Conservation (phyloP, 2,113 vertebrate genomes). For the Aviceda subcristata region DNA sequence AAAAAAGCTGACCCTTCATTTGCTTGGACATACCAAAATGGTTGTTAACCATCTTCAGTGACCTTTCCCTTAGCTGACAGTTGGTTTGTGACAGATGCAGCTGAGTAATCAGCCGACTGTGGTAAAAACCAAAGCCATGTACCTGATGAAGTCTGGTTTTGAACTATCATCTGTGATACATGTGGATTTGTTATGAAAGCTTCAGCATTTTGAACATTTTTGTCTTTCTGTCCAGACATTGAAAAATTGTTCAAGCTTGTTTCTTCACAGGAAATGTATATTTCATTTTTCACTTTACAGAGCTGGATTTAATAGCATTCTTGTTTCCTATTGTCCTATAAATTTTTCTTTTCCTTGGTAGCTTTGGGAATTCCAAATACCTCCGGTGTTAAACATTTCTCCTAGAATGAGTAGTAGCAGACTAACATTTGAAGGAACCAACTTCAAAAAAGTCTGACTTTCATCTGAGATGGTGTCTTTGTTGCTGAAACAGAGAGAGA, state of each 20-base stretch:
- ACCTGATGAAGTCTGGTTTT: not conserved
- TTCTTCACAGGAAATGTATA: not conserved
- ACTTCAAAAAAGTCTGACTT: not conserved
- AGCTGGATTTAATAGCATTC: not conserved
- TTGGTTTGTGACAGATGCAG: not conserved
- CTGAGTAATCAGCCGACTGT: not conserved
- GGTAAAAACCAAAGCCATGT: not conserved
- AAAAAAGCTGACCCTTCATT: not conserved
- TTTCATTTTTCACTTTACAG: not conserved
- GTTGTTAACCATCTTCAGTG: not conserved
- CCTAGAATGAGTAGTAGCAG: not conserved
- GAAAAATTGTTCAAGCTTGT: not conserved
- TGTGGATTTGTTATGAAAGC: not conserved
- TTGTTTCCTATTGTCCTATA: not conserved
- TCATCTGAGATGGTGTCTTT: not conserved
- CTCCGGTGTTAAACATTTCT: not conserved
- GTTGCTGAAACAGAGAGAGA: not conserved
- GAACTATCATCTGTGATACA: not conserved
- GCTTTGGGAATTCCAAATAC: not conserved
- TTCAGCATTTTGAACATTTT: not conserved
- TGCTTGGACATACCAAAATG: not conserved
- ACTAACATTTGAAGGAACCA: not conserved
- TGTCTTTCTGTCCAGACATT: not conserved
- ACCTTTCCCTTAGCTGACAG: not conserved
- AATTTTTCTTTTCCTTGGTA: not conserved